phyloP scores from a whole-genome alignment of 2,797 vertebrate species.

The Malacoctenus gilli region DNA sequence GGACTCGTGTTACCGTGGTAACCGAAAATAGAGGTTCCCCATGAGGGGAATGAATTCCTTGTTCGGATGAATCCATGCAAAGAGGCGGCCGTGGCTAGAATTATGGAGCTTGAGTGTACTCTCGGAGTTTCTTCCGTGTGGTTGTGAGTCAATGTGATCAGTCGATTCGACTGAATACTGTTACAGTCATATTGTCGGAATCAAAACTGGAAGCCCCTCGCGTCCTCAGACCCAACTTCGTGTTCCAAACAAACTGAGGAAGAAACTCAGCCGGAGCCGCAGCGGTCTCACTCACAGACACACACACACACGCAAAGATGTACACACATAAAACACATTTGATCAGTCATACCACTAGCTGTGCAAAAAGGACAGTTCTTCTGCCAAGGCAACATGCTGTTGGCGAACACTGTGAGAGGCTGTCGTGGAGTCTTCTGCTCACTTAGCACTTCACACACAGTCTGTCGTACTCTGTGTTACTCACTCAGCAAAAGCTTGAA shows the following conservation, averaged over 20 bases:
- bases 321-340: constrained; percentile 58
- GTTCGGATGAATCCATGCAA: too few species aligned
- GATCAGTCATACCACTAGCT: constrained; percentile 66
- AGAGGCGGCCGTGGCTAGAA: too few species aligned
- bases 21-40: too few species aligned
- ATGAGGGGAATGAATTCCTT: too few species aligned
- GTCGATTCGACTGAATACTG: not conserved
- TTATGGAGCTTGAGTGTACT: too few species aligned
- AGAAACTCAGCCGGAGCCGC: constrained; percentile 30
- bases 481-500: constrained; percentile 67
- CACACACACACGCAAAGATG: constrained; percentile 10
- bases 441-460: constrained; percentile 76
- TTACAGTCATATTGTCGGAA: constrained; percentile 29
- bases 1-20: too few species aligned
- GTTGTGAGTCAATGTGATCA: constrained; percentile 25
- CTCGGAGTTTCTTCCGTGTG: constrained; percentile 19
- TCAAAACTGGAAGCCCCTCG: constrained; percentile 28
- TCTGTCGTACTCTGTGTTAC: constrained; percentile 67
- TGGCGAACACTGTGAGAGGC: constrained; percentile 69
- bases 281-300: constrained; percentile 19
- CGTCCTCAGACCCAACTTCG: constrained; percentile 36
- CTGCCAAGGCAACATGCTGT: constrained; percentile 76
- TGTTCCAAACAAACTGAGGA: constrained; percentile 47
- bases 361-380: constrained; percentile 72
- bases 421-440: constrained; percentile 71